phyloP scores from a whole-genome alignment of 2,113 vertebrate species.

The Spea bombifrons region DNA sequence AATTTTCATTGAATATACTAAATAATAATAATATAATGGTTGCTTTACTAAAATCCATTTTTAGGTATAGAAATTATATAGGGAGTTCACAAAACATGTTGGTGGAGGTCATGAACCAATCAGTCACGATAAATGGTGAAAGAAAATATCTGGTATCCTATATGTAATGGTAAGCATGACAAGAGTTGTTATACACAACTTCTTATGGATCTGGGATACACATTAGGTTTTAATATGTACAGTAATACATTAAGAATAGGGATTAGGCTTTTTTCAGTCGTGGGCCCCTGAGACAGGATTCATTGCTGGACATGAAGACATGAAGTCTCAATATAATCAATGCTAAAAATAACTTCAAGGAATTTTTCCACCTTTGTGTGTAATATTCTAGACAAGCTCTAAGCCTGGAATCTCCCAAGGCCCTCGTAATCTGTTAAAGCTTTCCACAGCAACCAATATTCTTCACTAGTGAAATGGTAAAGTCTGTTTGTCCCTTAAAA shows the following conservation, averaged over 20 bases:
- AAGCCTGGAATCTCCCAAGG: not conserved
- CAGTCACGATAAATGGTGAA: too few species aligned
- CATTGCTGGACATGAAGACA: not conserved
- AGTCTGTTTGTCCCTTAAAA: not conserved
- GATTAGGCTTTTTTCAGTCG: not conserved
- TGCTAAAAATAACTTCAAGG: constrained; percentile 10
- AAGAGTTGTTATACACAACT: too few species aligned
- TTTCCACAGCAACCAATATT: not conserved
- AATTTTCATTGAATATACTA: too few species aligned
- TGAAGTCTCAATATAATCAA: not conserved
- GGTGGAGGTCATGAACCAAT: too few species aligned
- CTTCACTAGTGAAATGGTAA: not conserved
- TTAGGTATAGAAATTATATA: too few species aligned
- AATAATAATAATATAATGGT: too few species aligned
- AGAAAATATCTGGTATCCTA: too few species aligned
- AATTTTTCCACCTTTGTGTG: constrained; percentile 5
- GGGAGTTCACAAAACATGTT: too few species aligned
- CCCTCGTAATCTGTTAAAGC: too few species aligned
- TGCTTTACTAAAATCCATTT: too few species aligned
- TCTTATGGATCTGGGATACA: not conserved
- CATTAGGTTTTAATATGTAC: not conserved
- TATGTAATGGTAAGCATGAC: too few species aligned
- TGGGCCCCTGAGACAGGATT: constrained; percentile 1
- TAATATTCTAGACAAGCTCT: not conserved
- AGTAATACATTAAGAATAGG: not conserved